Base-by-base conservation (phyloP, 2,888 invertebrate genomes). In the Caenorhabditis sp. region DNA sequence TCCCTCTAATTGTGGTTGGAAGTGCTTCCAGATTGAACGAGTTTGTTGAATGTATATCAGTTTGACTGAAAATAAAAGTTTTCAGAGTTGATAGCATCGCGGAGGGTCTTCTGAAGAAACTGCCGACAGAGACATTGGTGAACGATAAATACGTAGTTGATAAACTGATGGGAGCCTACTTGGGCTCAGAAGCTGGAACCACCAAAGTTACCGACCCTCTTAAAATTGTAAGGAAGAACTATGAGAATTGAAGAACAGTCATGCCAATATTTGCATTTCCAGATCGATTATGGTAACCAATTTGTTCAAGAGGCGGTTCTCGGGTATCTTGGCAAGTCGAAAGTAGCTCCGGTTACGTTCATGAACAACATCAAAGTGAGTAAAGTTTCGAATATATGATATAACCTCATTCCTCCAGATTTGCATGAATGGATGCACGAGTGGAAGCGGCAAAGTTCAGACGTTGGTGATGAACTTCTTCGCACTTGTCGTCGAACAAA, bases 321-420 rank as follows among this genome's bases (percentile, higher is more conserved):
- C 1, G 40, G 61, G 22, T 86, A 53, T 69, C 60, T 87, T 20
- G 50, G 60, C n/a, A 60, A 82, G 26, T 87, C 87, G 0, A 60
- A 18, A 18, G 22, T 82, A 5, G 87, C 87, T 1, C 76, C 83
- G 6, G 76, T 44, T 4, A 68, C 76, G 3, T 87, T 80, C 65
- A 84, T 87, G 85, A 81, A 80, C 62, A 87, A 85, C 60, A 47
- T 87, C 9, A 84, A n/a, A n/a, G n/a, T n/a, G n/a, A n/a, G n/a
- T n/a, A n/a, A n/a, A n/a, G n/a, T n/a, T n/a, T n/a, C n/a, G n/a
- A n/a, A n/a, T n/a, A n/a, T n/a, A n/a, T n/a, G n/a, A n/a, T n/a
- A n/a, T n/a, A n/a, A n/a, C n/a, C n/a, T n/a, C n/a, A n/a, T n/a
- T n/a, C n/a, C n/a, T n/a, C n/a, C n/a, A 82, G 82, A 79, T 85